Conservation (phyloP, 2,797 vertebrate genomes). For the Enteromius thamalakanensis region DNA sequence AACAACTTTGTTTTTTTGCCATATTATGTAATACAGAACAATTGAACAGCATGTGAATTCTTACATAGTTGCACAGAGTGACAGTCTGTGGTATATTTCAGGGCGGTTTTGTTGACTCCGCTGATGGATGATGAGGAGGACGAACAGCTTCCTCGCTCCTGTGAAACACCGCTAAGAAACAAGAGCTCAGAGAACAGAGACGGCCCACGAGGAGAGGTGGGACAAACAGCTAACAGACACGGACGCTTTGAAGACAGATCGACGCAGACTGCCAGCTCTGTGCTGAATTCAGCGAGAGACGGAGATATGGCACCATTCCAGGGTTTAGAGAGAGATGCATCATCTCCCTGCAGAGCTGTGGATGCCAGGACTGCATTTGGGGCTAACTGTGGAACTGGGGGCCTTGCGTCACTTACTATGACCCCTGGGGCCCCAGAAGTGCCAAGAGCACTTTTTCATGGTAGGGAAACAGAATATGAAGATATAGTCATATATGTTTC, state of each 20-base stretch:
- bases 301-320: constrained; percentile 53
- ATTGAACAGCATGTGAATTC: neutral
- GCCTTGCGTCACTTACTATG: constrained; percentile 35
- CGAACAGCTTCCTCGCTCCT: constrained; percentile 77
- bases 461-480: constrained; percentile 39
- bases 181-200: constrained; percentile 72
- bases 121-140: constrained; percentile 86
- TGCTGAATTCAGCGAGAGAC: constrained; percentile 13
- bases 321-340: constrained; percentile 7
- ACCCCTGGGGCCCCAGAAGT: constrained; percentile 26
- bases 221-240: constrained; percentile 54
- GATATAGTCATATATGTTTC: neutral
- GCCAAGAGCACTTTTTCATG: constrained; percentile 49
- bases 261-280: constrained; percentile 8
- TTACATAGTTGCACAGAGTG: neutral
- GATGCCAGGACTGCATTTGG: constrained; percentile 19
- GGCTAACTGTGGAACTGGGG: constrained; percentile 35
- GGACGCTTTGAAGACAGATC: constrained; percentile 25
- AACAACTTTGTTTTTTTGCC: neutral
- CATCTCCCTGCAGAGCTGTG: constrained; percentile 26
- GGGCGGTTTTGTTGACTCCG: constrained; percentile 78
- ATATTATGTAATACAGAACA: neutral
- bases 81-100: constrained; percentile 57
- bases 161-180: constrained; percentile 71
- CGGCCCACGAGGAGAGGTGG: constrained; percentile 48